phyloP scores from a whole-genome alignment of 2,113 vertebrate species.

The Cyprinodon variegatus region DNA sequence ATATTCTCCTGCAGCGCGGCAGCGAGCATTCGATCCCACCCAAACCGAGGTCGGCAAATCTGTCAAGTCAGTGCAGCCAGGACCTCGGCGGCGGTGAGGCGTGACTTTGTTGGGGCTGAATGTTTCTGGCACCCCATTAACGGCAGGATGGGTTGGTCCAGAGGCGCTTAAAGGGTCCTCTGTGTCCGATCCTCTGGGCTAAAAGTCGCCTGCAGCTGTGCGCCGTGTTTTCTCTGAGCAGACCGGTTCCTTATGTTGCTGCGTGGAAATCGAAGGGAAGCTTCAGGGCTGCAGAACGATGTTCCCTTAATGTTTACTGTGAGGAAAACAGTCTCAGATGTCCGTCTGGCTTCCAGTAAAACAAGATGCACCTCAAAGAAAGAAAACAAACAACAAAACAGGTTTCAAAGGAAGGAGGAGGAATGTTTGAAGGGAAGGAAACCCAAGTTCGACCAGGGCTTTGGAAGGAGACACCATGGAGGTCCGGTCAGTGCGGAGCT shows the following conservation, averaged over 20 bases:
- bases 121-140: slow-evolving; percentile 69
- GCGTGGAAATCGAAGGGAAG: not conserved
- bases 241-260: slow-evolving; percentile 10
- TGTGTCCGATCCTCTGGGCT: slow-evolving; percentile 37
- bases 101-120: slow-evolving; percentile 25
- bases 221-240: not conserved
- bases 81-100: slow-evolving; percentile 32
- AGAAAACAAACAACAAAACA: slow-evolving; percentile 23
- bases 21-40: slow-evolving; percentile 37
- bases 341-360: slow-evolving; percentile 49
- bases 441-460: slow-evolving; percentile 26
- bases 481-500: slow-evolving; percentile 34
- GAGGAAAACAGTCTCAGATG: slow-evolving; percentile 16
- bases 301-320: slow-evolving; percentile 14
- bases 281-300: slow-evolving; percentile 44
- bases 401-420: not conserved
- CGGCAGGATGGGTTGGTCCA: slow-evolving; percentile 60
- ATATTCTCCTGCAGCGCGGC: slow-evolving; percentile 42
- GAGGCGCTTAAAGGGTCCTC: slow-evolving; percentile 57
- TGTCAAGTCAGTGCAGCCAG: slow-evolving; percentile 42
- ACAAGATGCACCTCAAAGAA: slow-evolving; percentile 56
- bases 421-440: slow-evolving; percentile 4
- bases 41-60: slow-evolving; percentile 36
- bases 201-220: slow-evolving; percentile 54
- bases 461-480: slow-evolving; percentile 41